Evolutionary conservation across 2,113 vertebrate species (phyloP).

Genomic region (Elephantulus edwardii): DNA sequence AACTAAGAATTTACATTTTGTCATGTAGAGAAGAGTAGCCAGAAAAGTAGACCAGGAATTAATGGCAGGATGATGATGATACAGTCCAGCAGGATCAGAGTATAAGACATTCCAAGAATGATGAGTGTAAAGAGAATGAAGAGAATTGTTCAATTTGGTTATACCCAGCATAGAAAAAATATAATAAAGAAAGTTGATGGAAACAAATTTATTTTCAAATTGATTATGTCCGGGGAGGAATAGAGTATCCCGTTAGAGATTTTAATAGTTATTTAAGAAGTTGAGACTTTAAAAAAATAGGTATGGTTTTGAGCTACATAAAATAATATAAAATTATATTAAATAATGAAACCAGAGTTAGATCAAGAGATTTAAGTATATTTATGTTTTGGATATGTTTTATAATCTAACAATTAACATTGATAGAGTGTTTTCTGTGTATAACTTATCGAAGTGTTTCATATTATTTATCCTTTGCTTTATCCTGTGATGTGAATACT

Average conservation of each 20-base stretch:
- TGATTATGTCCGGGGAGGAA: not conserved
- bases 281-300: not conserved
- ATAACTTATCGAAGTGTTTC: not conserved
- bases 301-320: not conserved
- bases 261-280: not conserved
- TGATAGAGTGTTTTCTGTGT: not conserved
- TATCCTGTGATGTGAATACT: not conserved
- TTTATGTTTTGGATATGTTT: not conserved
- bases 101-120: not conserved
- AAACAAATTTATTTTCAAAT: not conserved
- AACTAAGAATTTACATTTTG: not conserved
- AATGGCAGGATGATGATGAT: not conserved
- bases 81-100: not conserved
- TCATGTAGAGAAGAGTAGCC: not conserved
- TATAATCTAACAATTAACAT: not conserved
- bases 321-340: not conserved
- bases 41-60: not conserved
- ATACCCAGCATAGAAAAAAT: not conserved
- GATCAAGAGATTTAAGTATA: not conserved
- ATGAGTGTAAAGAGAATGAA: not conserved
- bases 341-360: not conserved
- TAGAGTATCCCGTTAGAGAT: not conserved
- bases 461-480: not conserved
- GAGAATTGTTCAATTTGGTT: not conserved
- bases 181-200: not conserved